phyloP scores from a whole-genome alignment of 2,888 invertebrate genomes.

The Xestia sexstrigata region DNA sequence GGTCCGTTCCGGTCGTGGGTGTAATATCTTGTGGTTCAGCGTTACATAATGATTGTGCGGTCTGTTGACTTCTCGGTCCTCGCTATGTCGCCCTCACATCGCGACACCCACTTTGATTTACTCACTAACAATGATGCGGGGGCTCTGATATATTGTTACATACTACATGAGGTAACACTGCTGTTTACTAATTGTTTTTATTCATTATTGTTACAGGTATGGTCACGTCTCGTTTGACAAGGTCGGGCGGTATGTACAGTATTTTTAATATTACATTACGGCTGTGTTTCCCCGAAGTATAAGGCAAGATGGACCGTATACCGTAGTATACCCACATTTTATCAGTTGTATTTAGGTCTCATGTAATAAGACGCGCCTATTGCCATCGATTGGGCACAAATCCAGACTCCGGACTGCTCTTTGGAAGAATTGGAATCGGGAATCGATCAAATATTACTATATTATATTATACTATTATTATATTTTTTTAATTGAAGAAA shows the following conservation, averaged over 20 bases:
- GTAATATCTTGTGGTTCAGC: constrained; percentile 62
- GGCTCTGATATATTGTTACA: constrained; percentile 84
- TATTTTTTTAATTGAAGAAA: constrained; percentile 18
- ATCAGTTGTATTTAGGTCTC: background rate
- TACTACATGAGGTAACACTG: constrained; percentile 79
- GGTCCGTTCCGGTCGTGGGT: constrained; percentile 60
- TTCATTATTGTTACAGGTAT: constrained; percentile 87
- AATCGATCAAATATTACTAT: background rate
- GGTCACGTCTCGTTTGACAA: constrained; percentile 73
- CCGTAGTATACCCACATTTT: background rate
- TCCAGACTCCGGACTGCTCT: background rate
- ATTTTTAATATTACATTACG: background rate
- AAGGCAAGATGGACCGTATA: background rate
- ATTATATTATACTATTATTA: no score
- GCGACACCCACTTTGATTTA: constrained; percentile 80
- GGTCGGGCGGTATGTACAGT: constrained; percentile 64
- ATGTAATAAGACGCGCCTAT: background rate
- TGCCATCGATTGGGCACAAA: background rate
- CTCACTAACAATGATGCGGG: constrained; percentile 86
- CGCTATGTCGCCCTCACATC: constrained; percentile 42
- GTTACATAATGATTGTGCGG: constrained; percentile 66
- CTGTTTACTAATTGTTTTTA: constrained; percentile 86
- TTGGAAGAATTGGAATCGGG: background rate
- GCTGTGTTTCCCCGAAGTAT: fast-evolving
- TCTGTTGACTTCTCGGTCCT: constrained; percentile 64